These are phyloP conservation scores for Alfaro cultratus DNA, from an alignment of 2,797 vertebrate species.

Conservation along the genomic window DNA sequence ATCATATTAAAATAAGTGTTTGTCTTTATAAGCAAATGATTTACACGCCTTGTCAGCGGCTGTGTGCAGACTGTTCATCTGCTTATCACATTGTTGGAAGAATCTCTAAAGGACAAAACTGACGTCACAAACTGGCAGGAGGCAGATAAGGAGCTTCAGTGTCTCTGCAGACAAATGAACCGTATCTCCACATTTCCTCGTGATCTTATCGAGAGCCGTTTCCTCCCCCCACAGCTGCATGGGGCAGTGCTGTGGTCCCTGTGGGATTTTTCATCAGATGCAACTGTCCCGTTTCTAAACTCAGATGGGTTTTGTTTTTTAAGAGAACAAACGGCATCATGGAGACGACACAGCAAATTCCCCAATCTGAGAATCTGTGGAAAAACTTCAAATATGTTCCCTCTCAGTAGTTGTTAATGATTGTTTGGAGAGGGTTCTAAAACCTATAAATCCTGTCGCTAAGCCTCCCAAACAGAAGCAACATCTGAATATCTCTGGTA, in stretches of 20 bases:
- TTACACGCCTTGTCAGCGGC: background rate
- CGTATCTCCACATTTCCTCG: background rate
- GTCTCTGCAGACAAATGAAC: background rate
- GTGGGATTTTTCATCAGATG: background rate
- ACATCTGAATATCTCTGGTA: background rate
- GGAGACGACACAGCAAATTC: background rate
- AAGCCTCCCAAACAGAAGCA: background rate
- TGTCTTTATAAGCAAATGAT: background rate
- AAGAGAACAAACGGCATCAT: background rate
- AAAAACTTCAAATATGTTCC: background rate
- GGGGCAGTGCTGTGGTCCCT: background rate
- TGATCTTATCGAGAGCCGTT: background rate
- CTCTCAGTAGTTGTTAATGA: background rate
- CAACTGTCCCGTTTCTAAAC: background rate
- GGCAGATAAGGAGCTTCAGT: background rate
- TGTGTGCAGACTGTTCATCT: background rate
- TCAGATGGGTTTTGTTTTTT: background rate
- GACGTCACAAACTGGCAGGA: background rate
- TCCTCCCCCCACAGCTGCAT: background rate
- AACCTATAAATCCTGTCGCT: background rate
- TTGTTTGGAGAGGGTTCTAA: background rate
- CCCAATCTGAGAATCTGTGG: background rate
- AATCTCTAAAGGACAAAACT: background rate
- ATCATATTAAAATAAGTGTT: background rate
- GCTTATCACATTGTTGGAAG: background rate